These are phyloP conservation scores for Sander vitreus DNA, from an alignment of 2,113 vertebrate genomes.

Conservation along the genomic window DNA sequence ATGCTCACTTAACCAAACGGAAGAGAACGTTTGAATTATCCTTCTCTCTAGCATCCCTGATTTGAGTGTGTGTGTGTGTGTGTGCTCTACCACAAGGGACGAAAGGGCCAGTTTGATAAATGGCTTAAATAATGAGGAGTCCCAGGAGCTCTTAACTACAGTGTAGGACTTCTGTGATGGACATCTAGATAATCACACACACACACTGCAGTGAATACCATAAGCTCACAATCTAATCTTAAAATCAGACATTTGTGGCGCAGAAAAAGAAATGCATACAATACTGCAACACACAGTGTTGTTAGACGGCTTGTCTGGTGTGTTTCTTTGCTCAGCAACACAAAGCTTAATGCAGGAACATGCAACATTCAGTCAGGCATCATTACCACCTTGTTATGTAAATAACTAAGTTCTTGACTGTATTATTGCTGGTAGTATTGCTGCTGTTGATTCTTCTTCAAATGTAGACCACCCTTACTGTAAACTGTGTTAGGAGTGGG, in stretches of 20 bases:
- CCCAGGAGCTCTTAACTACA: slow-evolving; percentile 77
- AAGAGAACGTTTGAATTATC: slow-evolving; percentile 27
- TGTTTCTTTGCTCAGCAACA: slow-evolving; percentile 43
- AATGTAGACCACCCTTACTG: not conserved
- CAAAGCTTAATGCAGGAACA: slow-evolving; percentile 13
- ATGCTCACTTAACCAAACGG: slow-evolving; percentile 7
- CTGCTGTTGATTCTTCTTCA: not conserved
- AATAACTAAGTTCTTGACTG: not conserved
- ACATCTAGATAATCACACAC: slow-evolving; percentile 43
- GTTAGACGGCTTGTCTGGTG: slow-evolving; percentile 28
- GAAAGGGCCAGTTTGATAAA: slow-evolving; percentile 75
- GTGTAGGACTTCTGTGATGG: slow-evolving; percentile 58
- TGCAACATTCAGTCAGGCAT: not conserved
- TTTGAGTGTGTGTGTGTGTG: slow-evolving; percentile 10
- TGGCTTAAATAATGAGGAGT: slow-evolving; percentile 80
- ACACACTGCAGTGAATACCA: slow-evolving; percentile 9
- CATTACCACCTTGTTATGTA: not conserved
- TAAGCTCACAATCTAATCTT: slow-evolving; percentile 53
- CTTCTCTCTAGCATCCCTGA: slow-evolving; percentile 24
- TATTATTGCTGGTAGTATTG: not conserved
- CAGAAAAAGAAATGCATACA: slow-evolving; percentile 28
- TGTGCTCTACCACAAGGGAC: slow-evolving; percentile 49
- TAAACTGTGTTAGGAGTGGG: not conserved
- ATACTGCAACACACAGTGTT: slow-evolving; percentile 24
- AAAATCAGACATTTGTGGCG: slow-evolving; percentile 43